Percentiles rank a stretch among this genome's conserved stretches.
Conservation (phyloP, 2,797 vertebrate species). For the Melanotaenia nigrans region DNA sequence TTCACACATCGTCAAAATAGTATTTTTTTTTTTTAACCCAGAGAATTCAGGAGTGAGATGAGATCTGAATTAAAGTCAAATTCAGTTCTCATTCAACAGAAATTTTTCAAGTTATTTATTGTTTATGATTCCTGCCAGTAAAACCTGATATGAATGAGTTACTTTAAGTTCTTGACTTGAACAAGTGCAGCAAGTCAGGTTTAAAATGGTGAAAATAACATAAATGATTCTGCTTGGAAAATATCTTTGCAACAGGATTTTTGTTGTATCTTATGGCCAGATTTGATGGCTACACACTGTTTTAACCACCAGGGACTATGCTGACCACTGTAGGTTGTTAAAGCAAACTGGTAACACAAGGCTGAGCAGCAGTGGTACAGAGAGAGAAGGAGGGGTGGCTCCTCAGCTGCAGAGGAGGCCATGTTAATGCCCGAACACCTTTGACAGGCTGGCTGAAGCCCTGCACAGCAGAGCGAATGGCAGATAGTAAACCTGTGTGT, state of each 20-base stretch:
- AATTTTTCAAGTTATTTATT: not conserved
- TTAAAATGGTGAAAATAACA: not conserved
- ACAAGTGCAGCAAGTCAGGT: not conserved
- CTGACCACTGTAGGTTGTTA: slow-evolving; percentile 61
- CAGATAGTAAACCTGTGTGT: slow-evolving; percentile 28
- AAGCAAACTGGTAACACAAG: slow-evolving; percentile 71
- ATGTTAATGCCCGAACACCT: slow-evolving; percentile 66
- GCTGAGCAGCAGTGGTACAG: slow-evolving; percentile 55
- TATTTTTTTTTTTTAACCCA: not conserved
- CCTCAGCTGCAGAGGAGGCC: slow-evolving; percentile 47
- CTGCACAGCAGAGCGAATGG: slow-evolving; percentile 46
- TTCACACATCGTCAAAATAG: slow-evolving; percentile 11
- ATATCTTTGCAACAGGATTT: slow-evolving; percentile 37
- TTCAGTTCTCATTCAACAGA: not conserved
- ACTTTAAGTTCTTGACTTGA: not conserved
- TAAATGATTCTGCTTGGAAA: not conserved
- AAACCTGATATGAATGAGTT: not conserved
- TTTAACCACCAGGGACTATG: slow-evolving; percentile 52
- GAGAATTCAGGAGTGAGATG: slow-evolving; percentile 24
- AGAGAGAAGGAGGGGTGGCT: slow-evolving; percentile 7
- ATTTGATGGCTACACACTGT: slow-evolving; percentile 64
- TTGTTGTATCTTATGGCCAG: slow-evolving; percentile 53
- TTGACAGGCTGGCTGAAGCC: slow-evolving; percentile 55
- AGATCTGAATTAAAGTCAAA: not conserved
- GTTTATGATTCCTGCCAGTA: not conserved